phyloP scores from a whole-genome alignment of 92 coral and sea anemone species.

The Actinernus sp. region DNA sequence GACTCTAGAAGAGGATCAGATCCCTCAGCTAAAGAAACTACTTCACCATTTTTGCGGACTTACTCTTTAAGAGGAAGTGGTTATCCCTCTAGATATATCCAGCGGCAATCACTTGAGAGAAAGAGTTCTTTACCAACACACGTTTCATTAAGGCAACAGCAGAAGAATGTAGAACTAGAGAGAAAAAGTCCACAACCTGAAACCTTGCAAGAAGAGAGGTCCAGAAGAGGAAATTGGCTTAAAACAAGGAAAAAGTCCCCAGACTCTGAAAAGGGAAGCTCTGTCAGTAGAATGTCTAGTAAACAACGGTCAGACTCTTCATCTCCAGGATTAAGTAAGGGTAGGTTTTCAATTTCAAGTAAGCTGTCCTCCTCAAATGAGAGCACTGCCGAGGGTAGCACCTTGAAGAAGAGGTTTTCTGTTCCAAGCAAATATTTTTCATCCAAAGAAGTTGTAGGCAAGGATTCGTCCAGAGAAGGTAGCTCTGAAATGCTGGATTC shows the following conservation, averaged over 20 bases:
- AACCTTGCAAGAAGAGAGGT: constrained; percentile 3
- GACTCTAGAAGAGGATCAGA: constrained; percentile 24
- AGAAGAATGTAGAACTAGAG: background rate
- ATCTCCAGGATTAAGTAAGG: constrained; percentile 13
- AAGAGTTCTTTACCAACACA: constrained; percentile 11
- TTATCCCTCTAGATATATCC: constrained; percentile 25
- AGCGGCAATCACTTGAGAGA: constrained; percentile 24
- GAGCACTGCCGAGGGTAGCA: constrained; percentile 33
- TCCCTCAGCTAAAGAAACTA: background rate
- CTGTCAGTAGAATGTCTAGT: background rate
- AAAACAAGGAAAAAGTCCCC: constrained; percentile 8
- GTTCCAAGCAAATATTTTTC: constrained; percentile 84
- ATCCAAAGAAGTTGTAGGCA: constrained; percentile 44
- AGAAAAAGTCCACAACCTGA: background rate
- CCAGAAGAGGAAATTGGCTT: constrained; percentile 42
- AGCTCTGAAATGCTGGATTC: constrained; percentile 26
- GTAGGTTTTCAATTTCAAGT: constrained; percentile 40
- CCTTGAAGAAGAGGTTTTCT: constrained; percentile 64
- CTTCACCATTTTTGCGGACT: constrained; percentile 27
- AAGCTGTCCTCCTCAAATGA: constrained; percentile 63
- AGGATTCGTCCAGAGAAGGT: constrained; percentile 58
- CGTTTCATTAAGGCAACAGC: constrained; percentile 1
- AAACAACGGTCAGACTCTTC: constrained; percentile 20
- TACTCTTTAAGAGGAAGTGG: constrained; percentile 32
- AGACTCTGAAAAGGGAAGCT: background rate